Base-by-base conservation (phyloP, 2,888 invertebrate species). In the Drosophila colorata region DNA sequence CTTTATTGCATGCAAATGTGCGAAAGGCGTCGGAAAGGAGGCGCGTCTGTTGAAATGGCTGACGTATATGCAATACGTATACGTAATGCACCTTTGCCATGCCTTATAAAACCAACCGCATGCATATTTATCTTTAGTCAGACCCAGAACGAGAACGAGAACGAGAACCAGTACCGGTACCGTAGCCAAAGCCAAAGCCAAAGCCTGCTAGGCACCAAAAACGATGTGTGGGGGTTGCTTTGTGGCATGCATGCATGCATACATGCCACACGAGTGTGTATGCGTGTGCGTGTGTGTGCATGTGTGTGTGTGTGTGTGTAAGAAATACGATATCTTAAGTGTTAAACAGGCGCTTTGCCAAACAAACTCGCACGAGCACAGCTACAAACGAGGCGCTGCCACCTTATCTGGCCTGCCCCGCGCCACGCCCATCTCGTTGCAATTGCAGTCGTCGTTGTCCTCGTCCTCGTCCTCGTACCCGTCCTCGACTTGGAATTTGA, bases 271-370 rank as follows among this genome's bases (percentile, higher is more conserved):
- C 18, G 31, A 49, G 25, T 35, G 38, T 25, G 7, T 25, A 13
- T 41, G 49, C 47, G 23, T 44, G 18, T 51, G 31, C 49, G 57
- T 47, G 47, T 38, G 51, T 67, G 64, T 65, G 44, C n/a, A n/a
- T n/a, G n/a, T 51, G 31, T 52, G 57, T 47, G 47, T 38, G 51
- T 67, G 64, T 65, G 44, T 64, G 69, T 71, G 49, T 49, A 79
- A 79, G 83, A 84, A 79, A 86, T 84, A 88, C 83, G 88, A 84
- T 84, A 84, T 84, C 83, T 84, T 84, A 88, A 84, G 83, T 84
- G 83, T 84, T 84, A 84, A 84, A 79, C 87, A 88, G 88, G 83
- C 83, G 83, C 88, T 84, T 84, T 88, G 86, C 88, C 86, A 80
- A 83, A 83, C 83, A 88, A 88, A 83, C 83, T 74, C 64, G 74